phyloP scores from a whole-genome alignment of 2,113 vertebrate genomes.

The Nanorana parkeri region DNA sequence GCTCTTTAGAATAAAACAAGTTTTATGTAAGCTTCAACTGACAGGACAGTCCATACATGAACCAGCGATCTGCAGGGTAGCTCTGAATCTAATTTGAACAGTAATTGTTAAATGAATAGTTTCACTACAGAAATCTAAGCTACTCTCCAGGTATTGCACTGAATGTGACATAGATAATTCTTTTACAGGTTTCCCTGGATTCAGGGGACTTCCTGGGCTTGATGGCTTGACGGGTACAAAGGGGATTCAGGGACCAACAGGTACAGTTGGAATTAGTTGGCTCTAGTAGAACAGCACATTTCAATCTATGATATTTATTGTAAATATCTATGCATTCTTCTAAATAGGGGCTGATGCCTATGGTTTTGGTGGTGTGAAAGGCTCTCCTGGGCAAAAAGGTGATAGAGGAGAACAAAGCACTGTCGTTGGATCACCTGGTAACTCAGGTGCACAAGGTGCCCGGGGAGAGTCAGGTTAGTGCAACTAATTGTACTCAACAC shows the following conservation, averaged over 20 bases:
- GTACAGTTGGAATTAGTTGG: conserved; percentile 65
- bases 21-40: too few relatives aligned
- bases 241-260: conserved; percentile 82
- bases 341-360: conserved; percentile 75
- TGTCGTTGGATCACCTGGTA: conserved; percentile 75
- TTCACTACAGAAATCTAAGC: too few relatives aligned
- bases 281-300: neutral
- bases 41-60: too few relatives aligned
- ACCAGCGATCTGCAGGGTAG: too few relatives aligned
- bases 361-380: conserved; percentile 80
- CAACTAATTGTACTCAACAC: too few relatives aligned
- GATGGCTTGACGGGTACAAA: conserved; percentile 83
- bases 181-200: conserved; percentile 81
- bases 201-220: conserved; percentile 78
- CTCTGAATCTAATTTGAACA: too few relatives aligned
- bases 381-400: conserved; percentile 80
- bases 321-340: neutral
- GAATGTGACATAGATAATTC: neutral
- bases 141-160: too few relatives aligned
- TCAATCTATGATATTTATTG: neutral
- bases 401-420: conserved; percentile 78
- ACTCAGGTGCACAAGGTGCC: conserved; percentile 78
- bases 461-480: conserved; percentile 82
- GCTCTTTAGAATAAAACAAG: too few relatives aligned
- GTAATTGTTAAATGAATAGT: too few relatives aligned